A percentile compares a stretch with the other conserved stretches of the same genome.
These are phyloP conservation scores for Camponotus pennsylvanicus DNA, from an alignment of 1,140 invertebrate genomes.

Conservation along the genomic window DNA sequence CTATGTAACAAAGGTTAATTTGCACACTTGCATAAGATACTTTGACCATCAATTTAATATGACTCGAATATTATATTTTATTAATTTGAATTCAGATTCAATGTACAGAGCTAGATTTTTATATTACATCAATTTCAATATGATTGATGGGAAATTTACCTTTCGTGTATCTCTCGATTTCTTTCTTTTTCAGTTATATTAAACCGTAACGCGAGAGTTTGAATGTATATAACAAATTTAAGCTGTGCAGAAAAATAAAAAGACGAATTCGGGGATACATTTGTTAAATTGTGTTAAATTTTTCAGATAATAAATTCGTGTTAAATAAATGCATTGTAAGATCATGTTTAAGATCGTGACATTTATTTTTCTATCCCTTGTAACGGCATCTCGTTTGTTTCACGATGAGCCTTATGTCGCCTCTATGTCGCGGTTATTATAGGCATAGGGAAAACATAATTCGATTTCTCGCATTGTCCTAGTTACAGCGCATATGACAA, in stretches of 20 bases:
- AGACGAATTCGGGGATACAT: neutral
- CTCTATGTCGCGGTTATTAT: constrained; percentile 17
- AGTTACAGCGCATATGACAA: constrained; percentile 28
- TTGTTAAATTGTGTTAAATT: neutral
- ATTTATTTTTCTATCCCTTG: constrained; percentile 13
- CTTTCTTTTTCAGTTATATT: neutral
- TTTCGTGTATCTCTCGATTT: neutral
- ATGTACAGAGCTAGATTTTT: neutral
- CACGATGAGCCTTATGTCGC: constrained; percentile 20
- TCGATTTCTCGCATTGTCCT: constrained; percentile 34
- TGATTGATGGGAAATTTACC: neutral
- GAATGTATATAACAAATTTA: neutral
- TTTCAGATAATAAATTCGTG: constrained; percentile 20
- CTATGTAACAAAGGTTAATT: neutral
- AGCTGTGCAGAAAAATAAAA: neutral
- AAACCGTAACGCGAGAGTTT: neutral
- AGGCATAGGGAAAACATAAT: constrained; percentile 38
- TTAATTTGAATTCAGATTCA: constrained; percentile 7
- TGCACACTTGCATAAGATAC: neutral
- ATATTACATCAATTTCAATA: neutral
- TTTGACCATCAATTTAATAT: neutral
- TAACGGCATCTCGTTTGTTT: constrained; percentile 34
- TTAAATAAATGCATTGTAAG: constrained; percentile 36
- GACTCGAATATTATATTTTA: constrained; percentile 25
- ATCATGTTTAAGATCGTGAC: constrained; percentile 31